Evolutionary conservation across 2,113 vertebrate genomes (phyloP).

Genomic region (Myiagra hebetior): DNA sequence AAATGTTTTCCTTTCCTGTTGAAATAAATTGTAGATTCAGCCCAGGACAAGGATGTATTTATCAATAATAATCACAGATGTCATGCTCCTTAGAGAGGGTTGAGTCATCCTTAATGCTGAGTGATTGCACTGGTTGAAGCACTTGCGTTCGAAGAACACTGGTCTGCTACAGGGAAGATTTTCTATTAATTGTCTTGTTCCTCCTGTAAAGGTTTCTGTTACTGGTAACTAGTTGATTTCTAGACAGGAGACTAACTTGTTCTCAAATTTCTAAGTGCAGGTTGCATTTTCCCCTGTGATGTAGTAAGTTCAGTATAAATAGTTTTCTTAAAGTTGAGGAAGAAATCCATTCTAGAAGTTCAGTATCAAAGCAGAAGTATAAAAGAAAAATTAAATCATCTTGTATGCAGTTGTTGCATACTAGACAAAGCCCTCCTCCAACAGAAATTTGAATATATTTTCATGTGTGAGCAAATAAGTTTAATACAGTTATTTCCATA

Average conservation of each 20-base stretch:
- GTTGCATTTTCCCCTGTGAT: not conserved
- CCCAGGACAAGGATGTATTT: not conserved
- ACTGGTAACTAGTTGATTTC: not conserved
- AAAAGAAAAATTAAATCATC: not conserved
- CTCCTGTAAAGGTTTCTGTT: not conserved
- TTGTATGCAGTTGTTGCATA: not conserved
- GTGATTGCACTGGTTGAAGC: not conserved
- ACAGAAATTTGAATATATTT: not conserved
- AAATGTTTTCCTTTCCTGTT: not conserved
- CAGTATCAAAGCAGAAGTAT: not conserved
- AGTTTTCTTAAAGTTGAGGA: not conserved
- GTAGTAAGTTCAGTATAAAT: not conserved
- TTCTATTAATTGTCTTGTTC: not conserved
- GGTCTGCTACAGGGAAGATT: not conserved
- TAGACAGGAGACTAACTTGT: not conserved
- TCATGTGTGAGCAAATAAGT: not conserved
- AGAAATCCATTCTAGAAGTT: not conserved
- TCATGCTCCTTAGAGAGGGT: not conserved
- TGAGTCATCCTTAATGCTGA: not conserved
- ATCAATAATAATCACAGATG: constrained; percentile 1
- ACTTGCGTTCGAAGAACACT: not conserved
- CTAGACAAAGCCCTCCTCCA: not conserved
- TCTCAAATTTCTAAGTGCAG: not conserved
- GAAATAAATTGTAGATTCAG: not conserved
- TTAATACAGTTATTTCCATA: not conserved